Percentiles rank a stretch among this genome's conserved stretches.
These are phyloP conservation scores for Onychorhynchus coronatus DNA, from an alignment of 2,113 vertebrate genomes.

Conservation along the genomic window DNA sequence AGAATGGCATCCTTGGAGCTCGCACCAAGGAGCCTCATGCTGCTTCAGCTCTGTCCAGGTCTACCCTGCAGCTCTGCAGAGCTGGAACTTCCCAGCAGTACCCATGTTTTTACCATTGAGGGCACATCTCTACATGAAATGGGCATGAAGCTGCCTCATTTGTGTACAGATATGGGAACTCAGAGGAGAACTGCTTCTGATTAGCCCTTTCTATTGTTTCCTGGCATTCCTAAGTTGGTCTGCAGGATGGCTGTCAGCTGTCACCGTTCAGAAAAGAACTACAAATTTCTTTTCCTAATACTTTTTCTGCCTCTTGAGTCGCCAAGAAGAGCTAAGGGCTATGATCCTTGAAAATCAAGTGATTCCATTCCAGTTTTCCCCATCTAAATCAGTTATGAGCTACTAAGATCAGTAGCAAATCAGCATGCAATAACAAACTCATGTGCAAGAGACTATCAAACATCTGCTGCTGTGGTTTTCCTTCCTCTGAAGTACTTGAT, in stretches of 20 bases:
- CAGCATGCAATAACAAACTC: not conserved
- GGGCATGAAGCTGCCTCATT: not conserved
- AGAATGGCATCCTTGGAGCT: not conserved
- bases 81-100: not conserved
- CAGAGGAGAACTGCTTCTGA: not conserved
- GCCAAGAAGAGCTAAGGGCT: not conserved
- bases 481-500: conserved; percentile 6
- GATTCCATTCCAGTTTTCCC: not conserved
- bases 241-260: not conserved
- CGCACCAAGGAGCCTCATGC: not conserved
- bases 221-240: not conserved
- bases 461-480: conserved; percentile 7
- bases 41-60: not conserved
- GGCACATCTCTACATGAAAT: not conserved
- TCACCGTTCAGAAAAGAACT: not conserved
- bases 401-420: not conserved
- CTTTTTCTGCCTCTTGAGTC: not conserved
- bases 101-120: not conserved
- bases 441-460: not conserved
- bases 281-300: not conserved
- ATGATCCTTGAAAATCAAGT: not conserved
- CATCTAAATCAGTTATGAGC: not conserved
- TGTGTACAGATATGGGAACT: not conserved
- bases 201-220: not conserved
- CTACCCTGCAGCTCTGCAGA: not conserved